Evolutionary conservation across 2,797 vertebrate species (phyloP), one percentile per base, ranked within the genome.

Genomic region (Sebastes minor): DNA sequence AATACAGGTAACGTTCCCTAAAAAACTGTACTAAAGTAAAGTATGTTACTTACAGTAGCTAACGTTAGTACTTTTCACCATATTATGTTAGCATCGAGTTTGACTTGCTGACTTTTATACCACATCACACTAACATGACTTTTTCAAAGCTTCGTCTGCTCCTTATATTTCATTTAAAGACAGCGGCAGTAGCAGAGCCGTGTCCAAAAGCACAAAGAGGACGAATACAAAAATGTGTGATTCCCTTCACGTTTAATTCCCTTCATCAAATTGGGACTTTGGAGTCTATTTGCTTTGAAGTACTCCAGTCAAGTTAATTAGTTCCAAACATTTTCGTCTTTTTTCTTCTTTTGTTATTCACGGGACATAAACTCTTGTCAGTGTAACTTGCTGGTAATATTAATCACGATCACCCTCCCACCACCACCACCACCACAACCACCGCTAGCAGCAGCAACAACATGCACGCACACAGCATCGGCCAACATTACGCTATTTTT

Each of bases 401-500:
- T 60, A 28, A 10, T 85, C 61, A 78, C 46, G 42, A 70, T 67
- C 82, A 23, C 28, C 56, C 72, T 18, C 56, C 63, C 53, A 55
- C 57, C 32, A 25, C 60, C 28, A 25, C 23, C 23, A 27, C 53
- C 28, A 25, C 53, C 62, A 27, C 78, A 59, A 5, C 32, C 53
- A 35, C 46, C 63, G 28, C 71, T 46, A 42, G 38, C 25, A 53
- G 42, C 42, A 46, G 42, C 74, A 49, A 16, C 49, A 77, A 55
- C 28, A 71, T 38, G 62, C 38, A 30, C 23, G 22, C 7, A 13
- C 71, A 35, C 53, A n/a, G 42, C 55, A 30, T 57, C 33, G 38
- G 61, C 77, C 74, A 77, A 60, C 82, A 83, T 86, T 83, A 76
- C 71, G 1, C 52, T 18, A 9, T 85, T 82, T 90, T 88, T 84